Base-by-base conservation (phyloP, 2,113 vertebrate genomes). In the Clupea harengus region DNA sequence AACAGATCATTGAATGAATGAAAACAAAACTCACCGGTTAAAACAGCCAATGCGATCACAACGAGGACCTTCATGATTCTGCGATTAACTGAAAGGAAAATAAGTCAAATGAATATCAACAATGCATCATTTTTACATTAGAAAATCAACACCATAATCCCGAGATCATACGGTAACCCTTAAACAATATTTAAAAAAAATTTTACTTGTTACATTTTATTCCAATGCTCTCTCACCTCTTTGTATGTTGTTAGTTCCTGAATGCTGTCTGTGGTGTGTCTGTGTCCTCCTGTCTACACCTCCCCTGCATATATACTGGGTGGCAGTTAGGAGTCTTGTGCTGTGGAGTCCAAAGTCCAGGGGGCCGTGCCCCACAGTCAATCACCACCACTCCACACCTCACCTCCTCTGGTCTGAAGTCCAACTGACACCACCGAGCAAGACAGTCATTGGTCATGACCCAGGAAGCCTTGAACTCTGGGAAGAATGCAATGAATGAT, bases 1-100 rank as follows among this genome's bases (percentile, higher is more conserved):
- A 32, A 72, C 13, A 18, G 1, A 54, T 54, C 4, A 18, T 54
- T 72, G 2, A 72, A 32, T 72, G 64, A 54, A 60, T 8, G 18
- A n/a, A 82, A 9, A 47, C 20, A 28, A 60, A 32, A 81, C 84
- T 89, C n/a, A 93, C 93, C 92, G 0, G 90, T 75, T 13, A 93
- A 88, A 9, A 86, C 57, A 0, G 89, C 81, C 4, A 92, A 45
- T 50, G 57, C 60, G 46, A 91, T 83, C 2, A 93, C 64, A n/a
- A 90, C 15, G 0, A 92, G 45, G 86, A 93, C 17, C 91, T 93
- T 93, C 92, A 94, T 94, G 89, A 81, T 83, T 85, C 64, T 72
- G 83, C 25, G 13, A 72, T 81, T 84, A 64, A 11, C 17, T 28
- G 60, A 11, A 11, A 67, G 0, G 10, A 9, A 64, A 9, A 72